Evolutionary conservation across 2,888 invertebrate genomes (phyloP).

Genomic region (Nephrocerus scutellatus): DNA sequence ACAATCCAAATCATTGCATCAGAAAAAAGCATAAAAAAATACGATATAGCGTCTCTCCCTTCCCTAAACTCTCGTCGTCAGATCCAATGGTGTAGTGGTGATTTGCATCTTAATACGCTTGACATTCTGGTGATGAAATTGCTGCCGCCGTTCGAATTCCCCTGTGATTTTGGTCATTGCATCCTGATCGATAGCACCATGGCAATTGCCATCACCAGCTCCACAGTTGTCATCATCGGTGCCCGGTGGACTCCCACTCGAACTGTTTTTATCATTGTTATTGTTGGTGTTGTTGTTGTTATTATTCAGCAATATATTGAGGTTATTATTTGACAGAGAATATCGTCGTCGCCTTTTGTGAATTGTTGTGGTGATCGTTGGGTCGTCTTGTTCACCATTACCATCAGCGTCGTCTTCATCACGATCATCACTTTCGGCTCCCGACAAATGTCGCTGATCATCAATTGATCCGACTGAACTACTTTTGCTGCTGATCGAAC

Average conservation of each 20-base stretch:
- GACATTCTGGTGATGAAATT: slow-evolving; percentile 43
- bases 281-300: too few species aligned
- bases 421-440: slow-evolving; percentile 28
- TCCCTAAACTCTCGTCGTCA: slow-evolving; percentile 61
- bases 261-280: slow-evolving; percentile 23
- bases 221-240: slow-evolving; percentile 31
- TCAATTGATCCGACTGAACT: slow-evolving; percentile 31
- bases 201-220: too few species aligned
- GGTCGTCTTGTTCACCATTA: neutral
- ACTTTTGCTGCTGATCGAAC: slow-evolving; percentile 33
- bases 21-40: too few species aligned
- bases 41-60: too few species aligned
- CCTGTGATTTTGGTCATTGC: too few species aligned
- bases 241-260: slow-evolving; percentile 1
- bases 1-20: too few species aligned
- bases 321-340: too few species aligned
- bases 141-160: slow-evolving; percentile 10
- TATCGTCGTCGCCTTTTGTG: neutral
- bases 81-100: slow-evolving; percentile 41
- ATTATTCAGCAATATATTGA: too few species aligned
- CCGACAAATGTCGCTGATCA: slow-evolving; percentile 23
- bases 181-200: too few species aligned
- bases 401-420: neutral
- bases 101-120: slow-evolving; percentile 50
- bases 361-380: slow-evolving; percentile 1